Conservation (phyloP, 2,113 vertebrate genomes). For the Okapia johnstoni region DNA sequence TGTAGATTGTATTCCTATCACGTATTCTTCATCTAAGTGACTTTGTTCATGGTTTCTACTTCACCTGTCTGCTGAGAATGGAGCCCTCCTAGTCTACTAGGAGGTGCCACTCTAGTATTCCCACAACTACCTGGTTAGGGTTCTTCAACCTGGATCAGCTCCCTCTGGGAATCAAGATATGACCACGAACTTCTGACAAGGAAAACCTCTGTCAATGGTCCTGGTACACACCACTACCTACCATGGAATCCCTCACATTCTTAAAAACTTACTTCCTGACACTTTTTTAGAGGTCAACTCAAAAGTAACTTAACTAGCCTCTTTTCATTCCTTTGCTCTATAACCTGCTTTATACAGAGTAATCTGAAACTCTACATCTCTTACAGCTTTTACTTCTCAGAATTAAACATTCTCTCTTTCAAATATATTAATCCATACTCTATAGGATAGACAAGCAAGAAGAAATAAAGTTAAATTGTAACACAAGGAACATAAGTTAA, state of each 20-base stretch:
- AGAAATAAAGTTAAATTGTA: neutral
- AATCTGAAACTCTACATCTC: neutral
- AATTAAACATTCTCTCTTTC: neutral
- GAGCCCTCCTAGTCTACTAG: neutral
- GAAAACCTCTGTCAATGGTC: fast-evolving
- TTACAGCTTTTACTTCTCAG: neutral
- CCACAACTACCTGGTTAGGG: neutral
- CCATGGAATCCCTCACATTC: neutral
- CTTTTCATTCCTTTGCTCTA: neutral
- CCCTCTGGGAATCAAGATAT: neutral
- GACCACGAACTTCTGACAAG: neutral
- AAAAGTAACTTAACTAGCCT: neutral
- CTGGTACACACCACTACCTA: too few relatives aligned
- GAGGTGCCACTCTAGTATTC: neutral
- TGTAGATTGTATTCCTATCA: neutral
- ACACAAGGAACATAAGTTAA: neutral
- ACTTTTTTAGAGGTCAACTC: neutral
- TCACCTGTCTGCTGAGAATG: neutral
- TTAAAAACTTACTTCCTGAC: neutral
- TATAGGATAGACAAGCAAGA: neutral
- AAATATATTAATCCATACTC: neutral
- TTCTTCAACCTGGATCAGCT: neutral
- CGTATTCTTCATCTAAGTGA: neutral
- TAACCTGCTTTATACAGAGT: neutral
- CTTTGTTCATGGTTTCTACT: neutral